A percentile compares a stretch with the other conserved stretches of the same genome.
Conservation (phyloP, 2,888 invertebrate genomes). For the Zelleria hepariella region DNA sequence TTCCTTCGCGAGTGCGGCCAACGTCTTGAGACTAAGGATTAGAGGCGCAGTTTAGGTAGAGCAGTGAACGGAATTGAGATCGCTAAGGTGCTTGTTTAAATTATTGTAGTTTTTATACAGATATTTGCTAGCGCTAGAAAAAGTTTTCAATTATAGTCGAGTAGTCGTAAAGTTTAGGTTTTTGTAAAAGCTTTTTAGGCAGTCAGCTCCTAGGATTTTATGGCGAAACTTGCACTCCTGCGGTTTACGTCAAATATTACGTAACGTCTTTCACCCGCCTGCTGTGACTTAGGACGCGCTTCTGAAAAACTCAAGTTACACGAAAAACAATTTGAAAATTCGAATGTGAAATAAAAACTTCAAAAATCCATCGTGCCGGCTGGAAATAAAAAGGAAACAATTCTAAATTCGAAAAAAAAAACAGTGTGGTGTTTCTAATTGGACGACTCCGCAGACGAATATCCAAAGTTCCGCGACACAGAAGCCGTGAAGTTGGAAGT, state of each 20-base stretch:
- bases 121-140: constrained; percentile 15
- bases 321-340: not conserved
- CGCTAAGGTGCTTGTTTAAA: constrained; percentile 41
- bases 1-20: constrained; percentile 40
- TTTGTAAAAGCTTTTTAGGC: not conserved
- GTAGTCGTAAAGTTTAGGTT: not conserved
- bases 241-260: not conserved
- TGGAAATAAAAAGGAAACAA: not conserved
- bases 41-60: constrained; percentile 36
- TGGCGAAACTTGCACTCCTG: not conserved
- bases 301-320: not conserved
- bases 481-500: constrained; percentile 41
- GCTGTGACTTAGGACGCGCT: not conserved
- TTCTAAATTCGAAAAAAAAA: constrained; percentile 18
- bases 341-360: not conserved
- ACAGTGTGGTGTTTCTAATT: constrained; percentile 21
- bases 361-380: constrained; percentile 4
- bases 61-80: constrained; percentile 43
- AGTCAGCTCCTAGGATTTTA: not conserved
- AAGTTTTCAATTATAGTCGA: constrained; percentile 13
- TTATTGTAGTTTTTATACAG: constrained; percentile 28
- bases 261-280: not conserved
- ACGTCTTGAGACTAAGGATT: constrained; percentile 38
- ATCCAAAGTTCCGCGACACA: constrained; percentile 38
- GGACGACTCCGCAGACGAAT: constrained; percentile 26